Percentiles rank a stretch among this genome's conserved stretches.
phyloP scores from a whole-genome alignment of 2,888 invertebrate genomes.

The Euplagia quadripunctaria region DNA sequence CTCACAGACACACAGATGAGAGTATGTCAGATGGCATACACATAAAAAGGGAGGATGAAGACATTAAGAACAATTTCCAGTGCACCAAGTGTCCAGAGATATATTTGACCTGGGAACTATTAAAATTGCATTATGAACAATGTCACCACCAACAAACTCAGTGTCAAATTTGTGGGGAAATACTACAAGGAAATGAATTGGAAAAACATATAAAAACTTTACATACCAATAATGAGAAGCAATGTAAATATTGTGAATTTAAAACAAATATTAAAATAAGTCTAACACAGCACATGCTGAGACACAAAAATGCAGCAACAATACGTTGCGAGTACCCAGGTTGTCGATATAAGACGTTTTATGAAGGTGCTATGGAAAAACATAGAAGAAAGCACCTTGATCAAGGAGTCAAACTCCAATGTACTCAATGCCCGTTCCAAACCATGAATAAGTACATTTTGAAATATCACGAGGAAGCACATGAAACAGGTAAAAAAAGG shows the following conservation, averaged over 20 bases:
- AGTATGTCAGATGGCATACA: conserved; percentile 33
- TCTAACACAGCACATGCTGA: conserved; percentile 77
- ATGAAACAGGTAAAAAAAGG: conserved; percentile 75
- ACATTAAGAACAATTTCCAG: conserved; percentile 67
- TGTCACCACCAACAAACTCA: conserved; percentile 73
- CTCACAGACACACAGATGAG: conserved; percentile 53
- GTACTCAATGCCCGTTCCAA: conserved; percentile 77
- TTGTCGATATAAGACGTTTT: conserved; percentile 78
- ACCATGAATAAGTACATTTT: conserved; percentile 82
- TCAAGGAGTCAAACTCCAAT: conserved; percentile 76
- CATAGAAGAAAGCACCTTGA: conserved; percentile 75
- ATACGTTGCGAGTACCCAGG: conserved; percentile 70
- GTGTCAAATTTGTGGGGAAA: conserved; percentile 77
- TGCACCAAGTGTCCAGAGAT: conserved; percentile 76
- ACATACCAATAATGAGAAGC: conserved; percentile 62
- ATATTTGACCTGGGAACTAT: conserved; percentile 68
- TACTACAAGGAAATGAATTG: conserved; percentile 67
- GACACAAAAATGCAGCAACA: conserved; percentile 78
- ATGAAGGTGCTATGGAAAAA: conserved; percentile 77
- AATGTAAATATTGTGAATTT: conserved; percentile 77
- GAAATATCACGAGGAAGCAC: conserved; percentile 80
- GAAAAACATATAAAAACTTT: conserved; percentile 73
- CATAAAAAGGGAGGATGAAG: conserved; percentile 70
- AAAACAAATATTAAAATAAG: conserved; percentile 70
- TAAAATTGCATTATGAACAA: conserved; percentile 73